These are phyloP conservation scores for Callyntrura guangdongensis DNA, from an alignment of 2,888 invertebrate genomes.

Conservation along the genomic window DNA sequence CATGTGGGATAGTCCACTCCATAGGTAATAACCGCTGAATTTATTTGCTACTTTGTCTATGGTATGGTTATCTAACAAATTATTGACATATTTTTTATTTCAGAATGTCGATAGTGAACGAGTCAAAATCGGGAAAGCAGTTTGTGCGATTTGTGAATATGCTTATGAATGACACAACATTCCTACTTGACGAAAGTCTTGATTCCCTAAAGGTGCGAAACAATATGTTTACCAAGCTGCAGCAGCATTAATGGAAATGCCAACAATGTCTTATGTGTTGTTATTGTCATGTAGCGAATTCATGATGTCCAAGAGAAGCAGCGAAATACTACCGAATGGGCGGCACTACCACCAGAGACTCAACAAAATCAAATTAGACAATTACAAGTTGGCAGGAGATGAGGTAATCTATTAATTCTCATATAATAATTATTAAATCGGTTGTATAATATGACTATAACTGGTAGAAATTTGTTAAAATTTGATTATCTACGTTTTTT, in stretches of 20 bases:
- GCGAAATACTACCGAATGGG: slow-evolving; percentile 90
- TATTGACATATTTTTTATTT: not conserved
- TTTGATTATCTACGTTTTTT: too few relatives aligned
- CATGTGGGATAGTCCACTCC: slow-evolving; percentile 97
- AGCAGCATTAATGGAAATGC: too few relatives aligned
- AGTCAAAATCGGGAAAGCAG: slow-evolving; percentile 95
- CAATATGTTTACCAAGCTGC: too few relatives aligned
- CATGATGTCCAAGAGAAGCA: slow-evolving; percentile 94
- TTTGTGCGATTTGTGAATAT: slow-evolving; percentile 99
- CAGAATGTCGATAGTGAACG: slow-evolving; percentile 91
- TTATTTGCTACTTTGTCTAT: too few relatives aligned
- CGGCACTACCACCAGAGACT: slow-evolving; percentile 89
- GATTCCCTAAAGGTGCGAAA: slow-evolving; percentile 90
- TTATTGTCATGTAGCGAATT: slow-evolving; percentile 87
- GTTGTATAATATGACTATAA: too few relatives aligned
- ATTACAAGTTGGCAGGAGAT: slow-evolving; percentile 93
- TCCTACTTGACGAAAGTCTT: slow-evolving; percentile 97
- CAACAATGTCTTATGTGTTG: too few relatives aligned
- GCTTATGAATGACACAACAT: slow-evolving; percentile 99
- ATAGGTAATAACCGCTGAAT: slow-evolving; percentile 88
- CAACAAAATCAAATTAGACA: slow-evolving; percentile 93
- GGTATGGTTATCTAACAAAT: not conserved
- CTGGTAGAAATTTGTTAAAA: too few relatives aligned
- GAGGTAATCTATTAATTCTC: too few relatives aligned
- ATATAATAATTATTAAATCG: too few relatives aligned